Percentiles rank a stretch among this genome's conserved stretches.
These are phyloP conservation scores for Hylia prasina DNA, from an alignment of 2,113 vertebrate species.

Conservation along the genomic window DNA sequence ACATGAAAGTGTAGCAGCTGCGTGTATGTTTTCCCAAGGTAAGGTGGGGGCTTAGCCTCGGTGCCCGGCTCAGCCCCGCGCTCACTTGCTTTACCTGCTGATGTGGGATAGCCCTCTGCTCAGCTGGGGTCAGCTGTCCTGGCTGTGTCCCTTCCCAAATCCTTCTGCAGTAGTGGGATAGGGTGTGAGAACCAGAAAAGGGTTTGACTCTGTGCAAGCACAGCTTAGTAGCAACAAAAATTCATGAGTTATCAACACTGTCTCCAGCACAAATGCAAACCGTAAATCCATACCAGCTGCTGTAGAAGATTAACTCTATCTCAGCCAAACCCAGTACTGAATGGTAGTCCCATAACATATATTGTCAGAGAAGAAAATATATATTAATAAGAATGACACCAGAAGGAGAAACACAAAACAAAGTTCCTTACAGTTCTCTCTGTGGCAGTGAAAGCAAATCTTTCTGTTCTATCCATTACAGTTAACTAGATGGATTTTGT, in stretches of 20 bases:
- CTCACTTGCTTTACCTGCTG: neutral
- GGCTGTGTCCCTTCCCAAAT: neutral
- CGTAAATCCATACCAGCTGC: neutral
- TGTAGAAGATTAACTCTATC: neutral
- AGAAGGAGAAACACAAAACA: neutral
- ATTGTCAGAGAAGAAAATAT: neutral
- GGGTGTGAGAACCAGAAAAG: neutral
- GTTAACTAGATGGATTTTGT: neutral
- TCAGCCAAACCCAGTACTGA: neutral
- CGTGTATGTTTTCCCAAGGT: neutral
- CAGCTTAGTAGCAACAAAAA: neutral
- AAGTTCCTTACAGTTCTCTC: neutral
- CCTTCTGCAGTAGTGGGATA: neutral
- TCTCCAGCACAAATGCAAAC: neutral
- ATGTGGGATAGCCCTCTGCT: too few species aligned
- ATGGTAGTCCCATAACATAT: neutral
- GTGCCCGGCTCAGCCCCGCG: neutral
- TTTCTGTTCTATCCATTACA: neutral
- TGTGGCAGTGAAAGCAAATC: neutral
- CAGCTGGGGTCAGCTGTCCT: neutral
- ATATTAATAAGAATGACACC: neutral
- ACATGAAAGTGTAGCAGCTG: neutral
- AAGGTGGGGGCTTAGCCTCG: neutral
- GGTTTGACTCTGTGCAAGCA: fast-evolving
- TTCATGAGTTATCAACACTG: neutral